Conservation (phyloP, 2,113 vertebrate species). For the Cottus gobio region DNA sequence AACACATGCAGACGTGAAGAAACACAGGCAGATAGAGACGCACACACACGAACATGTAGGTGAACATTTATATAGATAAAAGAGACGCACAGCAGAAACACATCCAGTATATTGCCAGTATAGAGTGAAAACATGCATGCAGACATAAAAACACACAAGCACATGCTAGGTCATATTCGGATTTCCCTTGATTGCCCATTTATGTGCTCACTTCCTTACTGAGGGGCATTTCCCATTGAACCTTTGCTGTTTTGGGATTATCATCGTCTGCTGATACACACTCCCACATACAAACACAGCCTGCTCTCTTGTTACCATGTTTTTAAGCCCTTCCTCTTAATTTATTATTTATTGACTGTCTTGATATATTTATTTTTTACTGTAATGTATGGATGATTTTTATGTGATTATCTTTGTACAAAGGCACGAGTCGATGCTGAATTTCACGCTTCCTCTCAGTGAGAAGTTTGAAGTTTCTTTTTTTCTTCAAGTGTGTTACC, state of each 20-base stretch:
- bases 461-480: slow-evolving; percentile 25
- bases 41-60: slow-evolving; percentile 29
- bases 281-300: slow-evolving; percentile 5
- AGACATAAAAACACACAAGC: slow-evolving; percentile 61
- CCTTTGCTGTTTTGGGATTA: slow-evolving; percentile 25
- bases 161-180: slow-evolving; percentile 47
- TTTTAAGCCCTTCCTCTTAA: slow-evolving; percentile 39
- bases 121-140: slow-evolving; percentile 73
- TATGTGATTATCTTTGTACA: slow-evolving; percentile 83
- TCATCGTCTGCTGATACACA: slow-evolving; percentile 36
- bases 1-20: slow-evolving; percentile 32
- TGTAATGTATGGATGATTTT: slow-evolving; percentile 90
- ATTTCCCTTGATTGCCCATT: slow-evolving; percentile 50
- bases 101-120: slow-evolving; percentile 18
- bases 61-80: slow-evolving; percentile 55
- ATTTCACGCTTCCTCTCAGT: slow-evolving; percentile 41
- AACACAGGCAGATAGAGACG: slow-evolving; percentile 15
- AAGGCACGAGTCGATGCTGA: slow-evolving; percentile 64
- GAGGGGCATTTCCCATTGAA: slow-evolving; percentile 28
- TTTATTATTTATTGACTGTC: slow-evolving; percentile 58
- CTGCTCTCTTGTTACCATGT: slow-evolving; percentile 28
- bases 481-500: slow-evolving; percentile 30
- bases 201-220: slow-evolving; percentile 16
- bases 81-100: slow-evolving; percentile 47
- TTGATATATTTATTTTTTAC: slow-evolving; percentile 66